Percentiles rank a stretch among this genome's conserved stretches.
phyloP scores from a whole-genome alignment of 1,140 invertebrate species.

The Heliconius hewitsoni region DNA sequence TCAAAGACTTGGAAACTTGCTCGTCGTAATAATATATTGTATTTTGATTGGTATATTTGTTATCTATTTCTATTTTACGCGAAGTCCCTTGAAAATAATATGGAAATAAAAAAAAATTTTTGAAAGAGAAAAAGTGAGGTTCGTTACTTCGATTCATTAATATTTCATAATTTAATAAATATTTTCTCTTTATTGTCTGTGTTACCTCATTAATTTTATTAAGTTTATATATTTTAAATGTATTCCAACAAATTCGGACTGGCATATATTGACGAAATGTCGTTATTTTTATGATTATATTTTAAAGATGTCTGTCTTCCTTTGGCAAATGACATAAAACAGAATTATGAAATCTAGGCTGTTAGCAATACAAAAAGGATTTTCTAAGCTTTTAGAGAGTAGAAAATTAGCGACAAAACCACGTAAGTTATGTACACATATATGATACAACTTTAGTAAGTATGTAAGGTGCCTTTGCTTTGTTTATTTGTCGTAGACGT shows the following conservation, averaged over 20 bases:
- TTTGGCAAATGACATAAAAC: slow-evolving; percentile 30
- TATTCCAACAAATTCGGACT: not conserved
- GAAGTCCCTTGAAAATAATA: too few species aligned
- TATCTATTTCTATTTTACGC: too few species aligned
- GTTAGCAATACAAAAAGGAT: slow-evolving; percentile 36
- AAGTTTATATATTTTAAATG: slow-evolving; percentile 11
- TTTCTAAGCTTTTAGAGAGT: slow-evolving; percentile 29
- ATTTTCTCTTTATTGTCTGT: not conserved
- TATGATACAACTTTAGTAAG: not conserved
- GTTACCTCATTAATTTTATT: not conserved
- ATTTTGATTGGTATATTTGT: too few species aligned
- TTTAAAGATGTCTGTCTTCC: slow-evolving; percentile 33
- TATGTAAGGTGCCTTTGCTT: not conserved
- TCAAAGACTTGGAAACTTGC: too few species aligned
- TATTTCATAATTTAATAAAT: too few species aligned
- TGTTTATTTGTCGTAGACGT: not conserved
- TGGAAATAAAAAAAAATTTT: too few species aligned
- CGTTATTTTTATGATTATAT: slow-evolving; percentile 13
- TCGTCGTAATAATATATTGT: too few species aligned
- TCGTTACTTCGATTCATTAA: too few species aligned
- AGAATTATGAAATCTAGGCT: slow-evolving; percentile 38
- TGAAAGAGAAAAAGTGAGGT: too few species aligned
- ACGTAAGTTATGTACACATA: slow-evolving; percentile 31
- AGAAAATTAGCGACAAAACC: slow-evolving; percentile 39
- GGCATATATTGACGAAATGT: slow-evolving; percentile 1